Conservation (phyloP, 2,113 vertebrate species). For the Macrotis lagotis region DNA sequence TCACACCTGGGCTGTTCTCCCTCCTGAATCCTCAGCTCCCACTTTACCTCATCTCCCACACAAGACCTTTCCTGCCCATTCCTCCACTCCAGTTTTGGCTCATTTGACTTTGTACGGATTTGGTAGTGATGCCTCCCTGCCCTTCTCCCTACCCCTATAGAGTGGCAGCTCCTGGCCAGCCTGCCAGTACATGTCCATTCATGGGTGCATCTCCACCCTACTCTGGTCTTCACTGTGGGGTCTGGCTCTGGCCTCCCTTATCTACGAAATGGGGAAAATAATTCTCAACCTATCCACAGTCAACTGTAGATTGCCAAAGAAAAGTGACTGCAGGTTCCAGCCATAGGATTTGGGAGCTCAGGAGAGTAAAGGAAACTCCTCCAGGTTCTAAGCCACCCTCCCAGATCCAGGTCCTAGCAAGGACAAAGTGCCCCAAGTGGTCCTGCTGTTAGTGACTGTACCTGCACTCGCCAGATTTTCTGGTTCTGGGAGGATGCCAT, state of each 20-base stretch:
- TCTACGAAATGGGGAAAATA: neutral
- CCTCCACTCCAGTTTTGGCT: no score
- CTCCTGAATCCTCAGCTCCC: no score
- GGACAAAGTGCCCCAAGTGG: neutral
- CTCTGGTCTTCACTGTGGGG: no score
- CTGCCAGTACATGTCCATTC: no score
- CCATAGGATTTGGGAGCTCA: neutral
- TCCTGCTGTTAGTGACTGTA: neutral
- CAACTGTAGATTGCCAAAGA: neutral
- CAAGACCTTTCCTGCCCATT: no score
- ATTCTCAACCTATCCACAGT: neutral
- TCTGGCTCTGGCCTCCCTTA: neutral
- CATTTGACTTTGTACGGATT: no score
- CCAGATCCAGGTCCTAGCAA: neutral
- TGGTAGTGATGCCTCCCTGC: no score
- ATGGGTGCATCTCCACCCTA: no score
- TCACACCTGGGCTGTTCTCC: neutral
- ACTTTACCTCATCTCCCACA: no score
- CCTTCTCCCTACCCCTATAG: neutral
- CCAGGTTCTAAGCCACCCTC: no score
- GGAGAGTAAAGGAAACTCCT: neutral
- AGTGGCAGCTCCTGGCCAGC: neutral
- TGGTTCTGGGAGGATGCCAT: neutral
- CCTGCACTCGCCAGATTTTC: conserved; percentile 46
- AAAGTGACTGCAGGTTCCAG: neutral